These are phyloP conservation scores for Bombus sibiricus DNA, from an alignment of 1,140 invertebrate species.

Conservation along the genomic window DNA sequence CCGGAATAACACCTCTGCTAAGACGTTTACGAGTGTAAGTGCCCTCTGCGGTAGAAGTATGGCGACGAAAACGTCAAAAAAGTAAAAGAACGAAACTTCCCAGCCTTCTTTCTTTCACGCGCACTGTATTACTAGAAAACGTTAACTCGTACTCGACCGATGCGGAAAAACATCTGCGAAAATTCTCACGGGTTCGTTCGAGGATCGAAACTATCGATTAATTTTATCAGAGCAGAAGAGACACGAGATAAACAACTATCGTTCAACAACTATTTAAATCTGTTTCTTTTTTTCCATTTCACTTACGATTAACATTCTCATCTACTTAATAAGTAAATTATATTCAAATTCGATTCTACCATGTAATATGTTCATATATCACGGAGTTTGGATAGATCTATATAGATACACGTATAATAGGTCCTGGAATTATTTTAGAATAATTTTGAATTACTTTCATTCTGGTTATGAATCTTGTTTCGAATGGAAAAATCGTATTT, in stretches of 20 bases:
- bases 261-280: not conserved
- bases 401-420: too few species aligned
- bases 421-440: too few species aligned
- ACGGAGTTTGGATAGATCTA: too few species aligned
- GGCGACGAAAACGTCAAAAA: not conserved
- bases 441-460: not conserved
- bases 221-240: not conserved
- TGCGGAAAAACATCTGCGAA: not conserved
- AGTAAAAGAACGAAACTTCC: not conserved
- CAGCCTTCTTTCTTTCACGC: not conserved
- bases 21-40: slow-evolving; percentile 22
- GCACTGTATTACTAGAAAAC: not conserved
- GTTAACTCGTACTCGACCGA: not conserved
- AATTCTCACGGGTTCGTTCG: not conserved
- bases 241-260: too few species aligned
- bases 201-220: not conserved
- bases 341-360: not conserved
- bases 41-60: slow-evolving; percentile 2
- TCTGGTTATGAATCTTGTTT: not conserved
- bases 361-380: not conserved
- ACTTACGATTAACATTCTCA: not conserved
- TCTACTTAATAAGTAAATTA: not conserved
- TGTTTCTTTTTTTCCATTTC: not conserved
- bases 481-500: not conserved
- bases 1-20: slow-evolving; percentile 41